Evolutionary conservation across 1,140 invertebrate genomes (phyloP).

Genomic region (Hydropsyche tenuis): DNA sequence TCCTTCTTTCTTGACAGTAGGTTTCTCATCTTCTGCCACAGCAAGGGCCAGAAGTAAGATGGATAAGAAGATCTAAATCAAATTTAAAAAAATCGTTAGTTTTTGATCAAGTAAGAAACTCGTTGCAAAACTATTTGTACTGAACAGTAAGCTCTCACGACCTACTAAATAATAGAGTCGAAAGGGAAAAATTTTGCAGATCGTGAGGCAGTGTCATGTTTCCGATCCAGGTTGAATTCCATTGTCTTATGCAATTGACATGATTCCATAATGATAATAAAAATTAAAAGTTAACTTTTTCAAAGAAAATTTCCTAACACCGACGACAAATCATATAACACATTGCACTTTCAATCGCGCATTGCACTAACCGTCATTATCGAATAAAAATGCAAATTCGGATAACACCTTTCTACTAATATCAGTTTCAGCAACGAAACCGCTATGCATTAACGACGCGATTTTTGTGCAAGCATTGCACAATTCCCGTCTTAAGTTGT

Average conservation of each 20-base stretch:
- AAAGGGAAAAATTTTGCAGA: slow-evolving; percentile 29
- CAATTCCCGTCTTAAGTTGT: slow-evolving; percentile 7
- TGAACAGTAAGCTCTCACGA: slow-evolving; percentile 38
- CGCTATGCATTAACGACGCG: no score
- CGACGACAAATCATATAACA: no score
- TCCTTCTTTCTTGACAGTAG: slow-evolving; percentile 66
- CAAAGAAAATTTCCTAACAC: no score
- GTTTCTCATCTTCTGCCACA: slow-evolving; percentile 68
- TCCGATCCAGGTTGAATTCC: slow-evolving; percentile 17
- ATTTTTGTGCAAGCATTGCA: neutral
- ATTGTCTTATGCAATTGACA: slow-evolving; percentile 38
- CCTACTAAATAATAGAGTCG: slow-evolving; percentile 34
- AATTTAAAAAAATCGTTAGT: slow-evolving; percentile 54
- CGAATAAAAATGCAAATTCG: no score
- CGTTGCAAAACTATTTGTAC: no score
- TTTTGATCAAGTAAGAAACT: no score
- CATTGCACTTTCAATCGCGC: no score
- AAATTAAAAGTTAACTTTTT: neutral
- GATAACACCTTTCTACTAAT: no score
- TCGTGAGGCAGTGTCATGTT: slow-evolving; percentile 36
- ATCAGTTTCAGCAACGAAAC: no score
- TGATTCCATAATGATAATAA: slow-evolving; percentile 9
- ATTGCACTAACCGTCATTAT: no score
- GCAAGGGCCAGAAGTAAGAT: slow-evolving; percentile 74
- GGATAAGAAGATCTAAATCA: slow-evolving; percentile 69